A percentile compares a stretch with the other conserved stretches of the same genome.
These are phyloP conservation scores for Corvus hawaiiensis DNA, from an alignment of 2,113 vertebrate genomes.

Conservation along the genomic window DNA sequence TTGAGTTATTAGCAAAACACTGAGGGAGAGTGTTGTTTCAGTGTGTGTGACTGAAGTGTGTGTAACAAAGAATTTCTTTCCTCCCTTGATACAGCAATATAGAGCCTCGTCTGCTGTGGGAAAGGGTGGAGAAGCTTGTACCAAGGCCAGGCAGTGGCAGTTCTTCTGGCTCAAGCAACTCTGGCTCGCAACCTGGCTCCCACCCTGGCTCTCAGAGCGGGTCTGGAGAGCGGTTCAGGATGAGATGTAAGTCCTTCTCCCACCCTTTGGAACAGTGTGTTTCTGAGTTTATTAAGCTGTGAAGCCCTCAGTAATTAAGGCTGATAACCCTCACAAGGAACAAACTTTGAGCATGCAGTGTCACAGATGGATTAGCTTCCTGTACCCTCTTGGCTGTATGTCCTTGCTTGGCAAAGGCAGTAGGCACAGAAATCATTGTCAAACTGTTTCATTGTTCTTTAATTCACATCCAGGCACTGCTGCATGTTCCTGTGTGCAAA, in stretches of 20 bases:
- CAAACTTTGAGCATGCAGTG: not conserved
- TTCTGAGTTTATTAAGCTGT: not conserved
- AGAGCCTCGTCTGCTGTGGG: constrained; percentile 92
- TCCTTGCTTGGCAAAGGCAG: not conserved
- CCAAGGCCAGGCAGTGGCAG: constrained; percentile 90
- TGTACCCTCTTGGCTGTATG: not conserved
- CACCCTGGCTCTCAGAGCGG: constrained; percentile 88
- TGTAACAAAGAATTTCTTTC: not conserved
- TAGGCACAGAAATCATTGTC: accelerated
- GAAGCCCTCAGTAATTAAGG: not conserved
- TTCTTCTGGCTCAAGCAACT: constrained; percentile 94
- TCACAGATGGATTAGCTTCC: not conserved
- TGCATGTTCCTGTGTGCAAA: not conserved
- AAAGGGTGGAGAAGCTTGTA: constrained; percentile 92
- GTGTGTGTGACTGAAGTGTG: not conserved
- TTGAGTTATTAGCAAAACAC: not conserved
- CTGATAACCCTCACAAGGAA: not conserved
- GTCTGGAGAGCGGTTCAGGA: constrained; percentile 89
- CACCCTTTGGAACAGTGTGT: accelerated
- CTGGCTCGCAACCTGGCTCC: constrained; percentile 86
- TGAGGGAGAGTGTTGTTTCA: not conserved
- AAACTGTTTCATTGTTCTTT: not conserved
- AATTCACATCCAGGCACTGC: not conserved
- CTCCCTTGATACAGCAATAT: constrained; percentile 74
- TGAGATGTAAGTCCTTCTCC: constrained; percentile 83